phyloP scores from a whole-genome alignment of 2,113 vertebrate species.

The Ramphastos sulfuratus region DNA sequence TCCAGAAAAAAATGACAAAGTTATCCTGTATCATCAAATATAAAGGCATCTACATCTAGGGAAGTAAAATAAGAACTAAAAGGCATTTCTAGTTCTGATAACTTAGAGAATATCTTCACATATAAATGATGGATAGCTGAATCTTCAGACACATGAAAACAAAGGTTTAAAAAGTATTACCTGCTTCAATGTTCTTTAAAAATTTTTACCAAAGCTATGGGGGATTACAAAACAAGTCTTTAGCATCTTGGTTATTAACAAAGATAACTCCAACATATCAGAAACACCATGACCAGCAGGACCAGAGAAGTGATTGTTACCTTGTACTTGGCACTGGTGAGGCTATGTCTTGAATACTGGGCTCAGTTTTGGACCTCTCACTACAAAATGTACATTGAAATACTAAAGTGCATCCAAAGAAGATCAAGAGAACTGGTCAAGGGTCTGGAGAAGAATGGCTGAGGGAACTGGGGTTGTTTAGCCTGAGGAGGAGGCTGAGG shows the following conservation, averaged over 20 bases:
- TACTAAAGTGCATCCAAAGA: neutral
- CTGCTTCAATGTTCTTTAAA: neutral
- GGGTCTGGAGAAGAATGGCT: no score
- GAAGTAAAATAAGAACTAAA: neutral
- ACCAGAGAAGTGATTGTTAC: fast-evolving
- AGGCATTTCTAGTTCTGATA: neutral
- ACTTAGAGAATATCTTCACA: neutral
- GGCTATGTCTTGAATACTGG: no score
- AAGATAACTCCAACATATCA: neutral
- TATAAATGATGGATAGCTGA: neutral
- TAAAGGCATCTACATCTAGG: neutral
- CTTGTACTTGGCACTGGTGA: neutral
- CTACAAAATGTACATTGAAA: neutral
- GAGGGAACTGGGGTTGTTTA: no score
- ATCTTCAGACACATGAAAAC: neutral
- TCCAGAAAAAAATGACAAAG: neutral
- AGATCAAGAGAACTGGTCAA: neutral
- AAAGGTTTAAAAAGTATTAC: neutral
- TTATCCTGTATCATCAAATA: neutral
- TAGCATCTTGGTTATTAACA: neutral
- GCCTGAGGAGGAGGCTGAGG: no score
- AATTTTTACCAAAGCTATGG: neutral
- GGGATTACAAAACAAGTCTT: neutral
- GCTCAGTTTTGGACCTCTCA: neutral
- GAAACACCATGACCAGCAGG: neutral